Base-by-base conservation (phyloP, 2,113 vertebrate genomes). In the Propithecus coquereli region DNA sequence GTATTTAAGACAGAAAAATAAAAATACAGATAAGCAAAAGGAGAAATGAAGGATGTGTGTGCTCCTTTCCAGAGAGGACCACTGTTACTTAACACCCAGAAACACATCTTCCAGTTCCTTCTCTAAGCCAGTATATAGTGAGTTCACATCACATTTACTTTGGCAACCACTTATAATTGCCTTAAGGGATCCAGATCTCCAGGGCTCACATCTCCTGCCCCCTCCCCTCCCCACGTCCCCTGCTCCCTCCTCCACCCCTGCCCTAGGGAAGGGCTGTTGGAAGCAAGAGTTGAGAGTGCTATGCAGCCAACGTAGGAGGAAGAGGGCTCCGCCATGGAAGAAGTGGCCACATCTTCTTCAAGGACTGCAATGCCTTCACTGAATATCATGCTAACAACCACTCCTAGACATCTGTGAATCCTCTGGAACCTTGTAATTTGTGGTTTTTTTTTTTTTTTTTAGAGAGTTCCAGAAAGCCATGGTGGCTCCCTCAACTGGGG, bases 401-500 rank as follows among this genome's bases (percentile, higher is more conserved):
- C 54, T 73, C 32, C 18, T 14, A 0, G 71, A 87, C 92, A 94
- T 97, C 94, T 94, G 89, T 88, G 63, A 96, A 90, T 95, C 74
- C 86, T 87, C 77, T 89, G 18, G 25, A 95, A 63, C 61, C 68
- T 92, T 88, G 52, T 89, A 82, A 96, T 97, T 88, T 96, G 90
- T 96, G 77, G 50, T 17, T 2, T 47, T 47, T 43, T 43, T 2
- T 47, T 47, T 43, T 43, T 54, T 61, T 93, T 96, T 90, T 71
- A 59, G 52, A 88, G 87, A 96, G 50, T 79, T 93, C 54, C 82
- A 70, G 77, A 94, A 95, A 94, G 66, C 45, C 25, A 22, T 54
- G 66, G 68, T 93, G 20, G 68, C 59, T 70, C 79, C n/a, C 54
- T 92, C 52, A 43, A 74, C 52, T 1, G 10, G 27, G 40, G 79